These are phyloP conservation scores for Zaprionus camerounensis DNA, from an alignment of 1,140 invertebrate species.

Conservation along the genomic window DNA sequence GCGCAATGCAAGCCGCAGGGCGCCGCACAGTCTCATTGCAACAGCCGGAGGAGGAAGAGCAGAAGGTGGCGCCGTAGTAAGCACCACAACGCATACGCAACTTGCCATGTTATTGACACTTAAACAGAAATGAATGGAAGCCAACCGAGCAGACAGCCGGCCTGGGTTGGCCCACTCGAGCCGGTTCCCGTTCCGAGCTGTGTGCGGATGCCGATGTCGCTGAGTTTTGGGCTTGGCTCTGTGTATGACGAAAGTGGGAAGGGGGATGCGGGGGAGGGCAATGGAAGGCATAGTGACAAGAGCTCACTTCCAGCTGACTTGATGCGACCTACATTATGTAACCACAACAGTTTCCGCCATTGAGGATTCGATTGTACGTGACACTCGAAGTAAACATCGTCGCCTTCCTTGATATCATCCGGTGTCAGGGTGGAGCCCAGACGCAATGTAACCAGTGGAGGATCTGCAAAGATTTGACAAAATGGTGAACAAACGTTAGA, in stretches of 20 bases:
- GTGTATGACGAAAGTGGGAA: neutral
- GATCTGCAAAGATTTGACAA: conserved; percentile 87
- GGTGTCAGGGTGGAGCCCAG: conserved; percentile 94
- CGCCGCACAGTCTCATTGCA: neutral
- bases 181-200: conserved; percentile 1
- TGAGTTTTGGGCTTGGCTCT: conserved; percentile 14
- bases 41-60: neutral
- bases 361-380: conserved; percentile 94
- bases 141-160: conserved; percentile 66
- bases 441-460: conserved; percentile 91
- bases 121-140: conserved; percentile 72
- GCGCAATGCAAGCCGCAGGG: conserved; percentile 34
- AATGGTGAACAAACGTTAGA: conserved; percentile 9
- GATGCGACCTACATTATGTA: conserved; percentile 90
- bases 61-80: conserved; percentile 22
- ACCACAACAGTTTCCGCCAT: conserved; percentile 93
- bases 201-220: conserved; percentile 5
- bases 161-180: conserved; percentile 25
- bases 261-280: neutral
- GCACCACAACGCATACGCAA: conserved; percentile 60
- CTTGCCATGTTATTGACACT: conserved; percentile 81
- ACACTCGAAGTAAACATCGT: conserved; percentile 97
- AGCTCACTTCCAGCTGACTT: conserved; percentile 38
- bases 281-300: conserved; percentile 14
- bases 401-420: conserved; percentile 95